These are phyloP conservation scores for Emys orbicularis DNA, from an alignment of 2,797 vertebrate species.

Conservation along the genomic window DNA sequence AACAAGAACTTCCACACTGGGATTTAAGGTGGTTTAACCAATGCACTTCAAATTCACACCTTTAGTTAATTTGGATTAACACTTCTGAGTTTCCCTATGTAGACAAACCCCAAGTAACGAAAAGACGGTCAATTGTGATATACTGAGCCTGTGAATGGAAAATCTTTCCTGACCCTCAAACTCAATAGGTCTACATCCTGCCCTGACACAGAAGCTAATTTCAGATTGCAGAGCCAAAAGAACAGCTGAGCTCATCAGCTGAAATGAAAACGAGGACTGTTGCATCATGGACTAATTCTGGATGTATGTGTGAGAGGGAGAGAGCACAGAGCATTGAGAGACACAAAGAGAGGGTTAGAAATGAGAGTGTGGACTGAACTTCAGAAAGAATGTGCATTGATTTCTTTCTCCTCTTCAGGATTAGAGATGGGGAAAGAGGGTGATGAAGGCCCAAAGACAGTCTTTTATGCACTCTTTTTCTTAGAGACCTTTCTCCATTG, in stretches of 20 bases:
- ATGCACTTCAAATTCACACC: too few species aligned
- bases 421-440: neutral
- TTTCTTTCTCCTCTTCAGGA: neutral
- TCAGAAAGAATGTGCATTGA: neutral
- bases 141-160: neutral
- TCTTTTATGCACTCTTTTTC: neutral
- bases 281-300: neutral
- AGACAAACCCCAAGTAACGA: too few species aligned
- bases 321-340: neutral
- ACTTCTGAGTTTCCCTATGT: too few species aligned
- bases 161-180: neutral
- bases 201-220: neutral
- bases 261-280: neutral
- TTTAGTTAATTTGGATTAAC: too few species aligned
- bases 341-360: neutral
- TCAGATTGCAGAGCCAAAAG: neutral
- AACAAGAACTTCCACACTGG: too few species aligned
- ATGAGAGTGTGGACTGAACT: neutral
- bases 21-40: too few species aligned
- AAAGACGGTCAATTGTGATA: neutral
- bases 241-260: neutral
- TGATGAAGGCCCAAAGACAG: neutral
- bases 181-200: neutral
- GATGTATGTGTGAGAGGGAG: neutral
- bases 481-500: neutral